phyloP scores from a whole-genome alignment of 2,113 vertebrate species.

The Myodes glareolus region DNA sequence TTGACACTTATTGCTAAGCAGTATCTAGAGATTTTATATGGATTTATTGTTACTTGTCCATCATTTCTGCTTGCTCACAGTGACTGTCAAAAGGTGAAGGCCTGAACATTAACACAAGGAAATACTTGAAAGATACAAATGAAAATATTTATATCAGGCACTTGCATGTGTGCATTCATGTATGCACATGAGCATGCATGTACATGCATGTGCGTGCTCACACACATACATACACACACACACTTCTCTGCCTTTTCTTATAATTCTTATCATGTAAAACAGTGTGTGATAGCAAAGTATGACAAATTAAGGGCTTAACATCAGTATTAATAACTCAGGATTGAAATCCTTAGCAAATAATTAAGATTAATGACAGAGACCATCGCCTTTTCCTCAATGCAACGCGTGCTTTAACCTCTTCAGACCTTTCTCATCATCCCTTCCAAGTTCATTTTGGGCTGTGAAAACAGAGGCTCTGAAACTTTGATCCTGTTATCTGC shows the following conservation, averaged over 20 bases:
- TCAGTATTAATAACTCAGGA: constrained; percentile 87
- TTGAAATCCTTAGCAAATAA: constrained; percentile 89
- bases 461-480: constrained; percentile 85
- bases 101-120: constrained; percentile 43
- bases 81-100: constrained; percentile 63
- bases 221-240: not conserved
- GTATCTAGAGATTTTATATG: constrained; percentile 50
- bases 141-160: constrained; percentile 41
- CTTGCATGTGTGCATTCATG: not conserved
- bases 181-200: no score
- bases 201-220: not conserved
- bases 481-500: constrained; percentile 92
- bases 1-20: constrained; percentile 55
- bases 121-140: constrained; percentile 49
- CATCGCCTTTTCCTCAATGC: constrained; percentile 84
- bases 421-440: not conserved
- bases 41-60: constrained; percentile 44
- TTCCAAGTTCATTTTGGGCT: constrained; percentile 72
- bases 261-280: constrained; percentile 81
- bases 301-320: constrained; percentile 78
- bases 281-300: constrained; percentile 82
- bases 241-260: constrained; percentile 62
- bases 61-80: constrained; percentile 38
- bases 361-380: constrained; percentile 89
- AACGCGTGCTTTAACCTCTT: constrained; percentile 67